These are phyloP conservation scores for Spongilla lacustris DNA, from an alignment of 37 sponge, comb jelly and placozoan genomes.

Conservation along the genomic window DNA sequence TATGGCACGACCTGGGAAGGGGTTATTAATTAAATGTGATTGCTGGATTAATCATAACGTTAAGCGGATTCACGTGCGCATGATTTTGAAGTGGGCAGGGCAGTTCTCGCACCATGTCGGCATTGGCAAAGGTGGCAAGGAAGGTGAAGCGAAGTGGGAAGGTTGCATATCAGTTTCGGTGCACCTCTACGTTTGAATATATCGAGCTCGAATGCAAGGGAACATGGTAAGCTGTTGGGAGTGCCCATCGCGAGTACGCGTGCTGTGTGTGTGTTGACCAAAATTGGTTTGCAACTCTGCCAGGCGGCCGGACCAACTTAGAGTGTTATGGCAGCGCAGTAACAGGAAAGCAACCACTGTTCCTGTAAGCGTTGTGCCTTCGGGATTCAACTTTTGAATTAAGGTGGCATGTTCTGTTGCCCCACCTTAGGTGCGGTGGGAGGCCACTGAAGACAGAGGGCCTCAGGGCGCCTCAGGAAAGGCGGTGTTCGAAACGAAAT, in stretches of 20 bases:
- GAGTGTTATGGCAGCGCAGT: conserved; percentile 74
- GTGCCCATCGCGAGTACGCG: background rate
- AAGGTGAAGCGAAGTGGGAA: conserved; percentile 77
- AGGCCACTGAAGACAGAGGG: conserved; percentile 23
- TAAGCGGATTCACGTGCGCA: background rate
- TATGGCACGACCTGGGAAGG: too few species aligned
- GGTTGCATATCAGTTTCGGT: conserved; percentile 70
- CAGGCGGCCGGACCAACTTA: conserved; percentile 75
- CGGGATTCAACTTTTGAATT: background rate
- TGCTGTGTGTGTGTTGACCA: background rate
- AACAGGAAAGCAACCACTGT: conserved; percentile 60
- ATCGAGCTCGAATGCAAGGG: conserved; percentile 75
- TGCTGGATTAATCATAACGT: too few species aligned
- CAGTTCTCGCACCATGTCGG: background rate
- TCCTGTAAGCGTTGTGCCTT: conserved; percentile 32
- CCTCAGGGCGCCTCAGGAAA: conserved; percentile 34
- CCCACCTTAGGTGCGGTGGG: conserved; percentile 38
- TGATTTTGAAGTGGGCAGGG: background rate
- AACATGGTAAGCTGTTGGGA: conserved; percentile 51
- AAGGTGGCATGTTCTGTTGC: too few species aligned
- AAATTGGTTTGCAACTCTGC: background rate
- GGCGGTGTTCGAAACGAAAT: conserved; percentile 28
- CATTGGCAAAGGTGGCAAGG: conserved; percentile 43
- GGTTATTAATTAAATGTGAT: too few species aligned
- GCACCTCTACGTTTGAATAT: conserved; percentile 83